phyloP scores from a whole-genome alignment of 2,113 vertebrate species.

The Lepisosteus osseus region DNA sequence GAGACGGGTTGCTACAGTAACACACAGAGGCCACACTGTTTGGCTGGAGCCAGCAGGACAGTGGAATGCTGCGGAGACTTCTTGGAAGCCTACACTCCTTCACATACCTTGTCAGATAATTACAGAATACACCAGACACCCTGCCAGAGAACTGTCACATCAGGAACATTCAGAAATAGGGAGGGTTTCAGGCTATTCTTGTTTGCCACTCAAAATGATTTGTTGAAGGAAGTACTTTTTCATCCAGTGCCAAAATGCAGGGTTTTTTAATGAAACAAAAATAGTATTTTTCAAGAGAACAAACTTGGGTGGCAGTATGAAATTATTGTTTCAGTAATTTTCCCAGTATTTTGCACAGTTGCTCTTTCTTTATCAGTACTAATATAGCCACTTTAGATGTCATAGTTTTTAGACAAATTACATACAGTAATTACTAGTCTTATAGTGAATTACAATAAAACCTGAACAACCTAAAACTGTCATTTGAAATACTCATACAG shows the following conservation, averaged over 20 bases:
- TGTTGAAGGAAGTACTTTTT: background rate
- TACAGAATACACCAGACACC: conserved; percentile 43
- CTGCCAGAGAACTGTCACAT: conserved; percentile 37
- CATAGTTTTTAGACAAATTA: too few relatives aligned
- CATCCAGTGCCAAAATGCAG: background rate
- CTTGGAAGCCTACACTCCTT: conserved; percentile 56
- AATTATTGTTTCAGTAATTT: too few relatives aligned
- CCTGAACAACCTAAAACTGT: too few relatives aligned
- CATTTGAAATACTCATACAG: too few relatives aligned
- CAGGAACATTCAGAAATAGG: conserved; percentile 37
- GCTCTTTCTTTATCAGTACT: too few relatives aligned
- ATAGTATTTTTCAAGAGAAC: too few relatives aligned
- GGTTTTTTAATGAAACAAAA: background rate
- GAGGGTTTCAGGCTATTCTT: conserved; percentile 17
- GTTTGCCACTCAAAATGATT: background rate
- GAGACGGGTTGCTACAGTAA: conserved; percentile 49
- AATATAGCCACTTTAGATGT: too few relatives aligned
- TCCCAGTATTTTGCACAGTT: too few relatives aligned
- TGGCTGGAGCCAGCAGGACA: conserved; percentile 39
- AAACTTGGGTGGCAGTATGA: too few relatives aligned
- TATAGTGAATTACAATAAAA: too few relatives aligned
- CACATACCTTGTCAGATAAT: conserved; percentile 57
- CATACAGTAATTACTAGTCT: too few relatives aligned
- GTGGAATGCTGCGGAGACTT: conserved; percentile 56
- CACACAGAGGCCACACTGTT: conserved; percentile 60